These are phyloP conservation scores for Antrozous pallidus DNA, from an alignment of 2,797 vertebrate species.

Conservation along the genomic window DNA sequence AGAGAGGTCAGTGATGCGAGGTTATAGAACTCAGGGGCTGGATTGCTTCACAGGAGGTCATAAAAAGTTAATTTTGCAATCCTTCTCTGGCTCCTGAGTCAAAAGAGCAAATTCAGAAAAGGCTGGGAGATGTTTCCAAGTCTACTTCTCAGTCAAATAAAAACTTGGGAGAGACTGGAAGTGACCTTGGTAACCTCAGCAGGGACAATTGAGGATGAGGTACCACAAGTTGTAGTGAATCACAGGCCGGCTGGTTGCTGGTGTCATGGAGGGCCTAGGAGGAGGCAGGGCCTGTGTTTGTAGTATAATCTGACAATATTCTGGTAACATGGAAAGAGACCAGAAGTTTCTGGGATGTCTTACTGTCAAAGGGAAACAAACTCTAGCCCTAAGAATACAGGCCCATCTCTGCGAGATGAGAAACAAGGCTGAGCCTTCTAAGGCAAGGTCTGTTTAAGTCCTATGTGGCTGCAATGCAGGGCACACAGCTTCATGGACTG, in stretches of 20 bases:
- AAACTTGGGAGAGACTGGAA: background rate
- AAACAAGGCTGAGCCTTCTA: too few species aligned
- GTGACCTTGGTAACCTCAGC: background rate
- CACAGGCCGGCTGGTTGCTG: background rate
- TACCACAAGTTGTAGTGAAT: background rate
- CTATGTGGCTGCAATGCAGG: background rate
- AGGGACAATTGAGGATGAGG: background rate
- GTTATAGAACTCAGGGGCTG: background rate
- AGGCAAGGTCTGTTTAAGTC: background rate
- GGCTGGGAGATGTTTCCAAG: background rate
- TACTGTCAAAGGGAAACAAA: background rate
- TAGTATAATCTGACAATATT: background rate
- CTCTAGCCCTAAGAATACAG: background rate
- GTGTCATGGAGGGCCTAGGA: background rate
- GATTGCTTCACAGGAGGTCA: background rate
- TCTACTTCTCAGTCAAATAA: background rate
- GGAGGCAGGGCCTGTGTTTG: background rate
- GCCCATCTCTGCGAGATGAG: background rate
- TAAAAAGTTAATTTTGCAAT: constrained; percentile 12
- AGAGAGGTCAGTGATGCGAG: background rate
- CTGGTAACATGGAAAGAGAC: background rate
- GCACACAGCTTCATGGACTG: background rate
- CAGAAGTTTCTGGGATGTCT: background rate
- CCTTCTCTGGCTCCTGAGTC: background rate
- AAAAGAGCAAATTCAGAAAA: constrained; percentile 48